phyloP scores from a whole-genome alignment of 2,888 invertebrate species.

The Noctua janthina region DNA sequence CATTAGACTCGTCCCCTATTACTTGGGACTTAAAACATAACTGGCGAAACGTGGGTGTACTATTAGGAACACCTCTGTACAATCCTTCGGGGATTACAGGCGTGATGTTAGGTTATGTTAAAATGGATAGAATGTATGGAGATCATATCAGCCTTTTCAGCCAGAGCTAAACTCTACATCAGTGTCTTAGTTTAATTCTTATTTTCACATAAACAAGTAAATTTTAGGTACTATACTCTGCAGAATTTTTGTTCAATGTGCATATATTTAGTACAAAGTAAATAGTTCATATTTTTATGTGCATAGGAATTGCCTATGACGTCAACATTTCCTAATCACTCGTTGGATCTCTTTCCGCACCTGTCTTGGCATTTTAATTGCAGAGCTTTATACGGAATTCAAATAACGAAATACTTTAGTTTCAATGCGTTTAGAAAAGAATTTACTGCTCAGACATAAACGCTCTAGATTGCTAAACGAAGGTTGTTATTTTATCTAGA shows the following conservation, averaged over 20 bases:
- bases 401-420: slow-evolving; percentile 1
- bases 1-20: too few species aligned
- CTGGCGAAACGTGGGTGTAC: too few species aligned
- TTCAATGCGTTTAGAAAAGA: background rate
- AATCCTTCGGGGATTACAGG: too few species aligned
- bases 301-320: background rate
- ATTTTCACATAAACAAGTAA: too few species aligned
- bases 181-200: background rate
- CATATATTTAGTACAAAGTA: too few species aligned
- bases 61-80: too few species aligned
- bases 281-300: background rate
- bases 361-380: slow-evolving; percentile 1
- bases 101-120: too few species aligned
- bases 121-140: too few species aligned
- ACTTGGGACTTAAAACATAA: too few species aligned
- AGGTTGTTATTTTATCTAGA: background rate
- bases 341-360: background rate
- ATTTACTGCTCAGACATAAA: background rate
- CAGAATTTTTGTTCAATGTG: too few species aligned
- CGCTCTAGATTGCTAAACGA: background rate
- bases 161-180: too few species aligned
- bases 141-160: background rate
- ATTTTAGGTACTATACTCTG: too few species aligned
- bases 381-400: background rate
- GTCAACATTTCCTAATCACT: background rate